Percentiles rank a stretch among this genome's conserved stretches.
These are phyloP conservation scores for Brassicogethes aeneus DNA, from an alignment of 2,888 invertebrate species.

Conservation along the genomic window DNA sequence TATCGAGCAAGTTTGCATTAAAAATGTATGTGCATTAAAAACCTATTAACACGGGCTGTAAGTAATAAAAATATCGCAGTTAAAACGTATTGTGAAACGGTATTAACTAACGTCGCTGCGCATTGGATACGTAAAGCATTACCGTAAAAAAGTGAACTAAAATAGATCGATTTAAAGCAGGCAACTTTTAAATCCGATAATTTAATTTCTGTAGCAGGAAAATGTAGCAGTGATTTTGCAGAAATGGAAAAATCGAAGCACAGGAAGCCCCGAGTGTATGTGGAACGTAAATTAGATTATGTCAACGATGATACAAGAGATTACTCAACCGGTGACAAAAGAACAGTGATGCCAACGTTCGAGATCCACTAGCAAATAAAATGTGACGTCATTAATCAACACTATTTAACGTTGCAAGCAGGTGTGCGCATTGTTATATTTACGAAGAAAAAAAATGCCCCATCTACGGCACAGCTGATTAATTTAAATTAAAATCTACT, in stretches of 20 bases:
- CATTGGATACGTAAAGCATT: too few species aligned
- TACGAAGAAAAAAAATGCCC: too few species aligned
- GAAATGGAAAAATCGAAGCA: background rate
- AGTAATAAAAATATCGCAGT: too few species aligned
- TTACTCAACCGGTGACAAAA: background rate
- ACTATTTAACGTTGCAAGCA: background rate
- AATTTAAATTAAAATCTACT: too few species aligned
- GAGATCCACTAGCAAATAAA: background rate
- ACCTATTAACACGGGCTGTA: too few species aligned
- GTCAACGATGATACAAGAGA: slow-evolving; percentile 1
- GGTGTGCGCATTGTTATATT: background rate
- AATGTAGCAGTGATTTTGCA: background rate
- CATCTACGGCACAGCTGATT: too few species aligned
- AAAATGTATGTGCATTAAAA: too few species aligned
- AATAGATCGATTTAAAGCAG: too few species aligned
- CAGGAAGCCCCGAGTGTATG: background rate
- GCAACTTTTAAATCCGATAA: background rate
- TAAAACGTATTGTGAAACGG: too few species aligned
- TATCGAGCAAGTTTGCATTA: too few species aligned
- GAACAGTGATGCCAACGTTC: background rate
- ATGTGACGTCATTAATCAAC: background rate
- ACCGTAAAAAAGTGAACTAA: too few species aligned
- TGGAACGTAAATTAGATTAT: background rate
- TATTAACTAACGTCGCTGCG: too few species aligned
- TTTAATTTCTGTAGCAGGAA: background rate